Evolutionary conservation across 2,888 invertebrate species (phyloP).

Genomic region (Sialis fuliginosa): DNA sequence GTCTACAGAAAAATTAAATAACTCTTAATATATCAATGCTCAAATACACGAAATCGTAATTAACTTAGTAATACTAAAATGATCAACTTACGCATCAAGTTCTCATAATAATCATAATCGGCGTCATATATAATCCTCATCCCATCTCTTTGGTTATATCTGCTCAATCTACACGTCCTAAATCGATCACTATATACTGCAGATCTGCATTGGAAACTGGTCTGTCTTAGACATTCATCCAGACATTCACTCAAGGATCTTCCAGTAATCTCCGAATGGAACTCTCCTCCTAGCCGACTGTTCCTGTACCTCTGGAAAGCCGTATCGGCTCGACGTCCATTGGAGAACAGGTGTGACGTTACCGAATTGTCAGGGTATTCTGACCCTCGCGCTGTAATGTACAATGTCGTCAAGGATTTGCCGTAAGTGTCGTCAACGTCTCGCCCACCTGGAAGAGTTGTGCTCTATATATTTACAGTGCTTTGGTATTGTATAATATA

Average conservation of each 20-base stretch:
- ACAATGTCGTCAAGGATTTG: constrained; percentile 25
- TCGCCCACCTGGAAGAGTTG: constrained; percentile 1
- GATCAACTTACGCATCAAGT: constrained; percentile 66
- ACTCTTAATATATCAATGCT: constrained; percentile 13
- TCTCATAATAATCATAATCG: constrained; percentile 86
- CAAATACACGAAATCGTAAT: constrained; percentile 11
- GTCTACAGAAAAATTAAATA: constrained; percentile 18
- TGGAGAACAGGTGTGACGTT: constrained; percentile 68
- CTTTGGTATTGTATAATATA: too few relatives aligned
- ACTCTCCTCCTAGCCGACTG: constrained; percentile 71
- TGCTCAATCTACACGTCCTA: constrained; percentile 65
- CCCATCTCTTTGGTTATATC: constrained; percentile 74
- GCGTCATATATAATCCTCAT: constrained; percentile 80
- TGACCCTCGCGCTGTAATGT: constrained; percentile 62
- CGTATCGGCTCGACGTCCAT: constrained; percentile 57
- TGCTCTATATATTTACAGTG: too few relatives aligned
- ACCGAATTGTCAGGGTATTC: constrained; percentile 79
- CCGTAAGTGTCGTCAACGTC: not conserved
- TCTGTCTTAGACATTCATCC: constrained; percentile 76
- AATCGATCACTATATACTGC: constrained; percentile 78
- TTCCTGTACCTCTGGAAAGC: constrained; percentile 78
- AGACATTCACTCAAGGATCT: constrained; percentile 76
- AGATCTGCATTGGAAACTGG: constrained; percentile 78
- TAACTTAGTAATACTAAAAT: not conserved
- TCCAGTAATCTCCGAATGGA: constrained; percentile 78